phyloP scores from a whole-genome alignment of 2,888 invertebrate species.

The Synanthedon tipuliformis region DNA sequence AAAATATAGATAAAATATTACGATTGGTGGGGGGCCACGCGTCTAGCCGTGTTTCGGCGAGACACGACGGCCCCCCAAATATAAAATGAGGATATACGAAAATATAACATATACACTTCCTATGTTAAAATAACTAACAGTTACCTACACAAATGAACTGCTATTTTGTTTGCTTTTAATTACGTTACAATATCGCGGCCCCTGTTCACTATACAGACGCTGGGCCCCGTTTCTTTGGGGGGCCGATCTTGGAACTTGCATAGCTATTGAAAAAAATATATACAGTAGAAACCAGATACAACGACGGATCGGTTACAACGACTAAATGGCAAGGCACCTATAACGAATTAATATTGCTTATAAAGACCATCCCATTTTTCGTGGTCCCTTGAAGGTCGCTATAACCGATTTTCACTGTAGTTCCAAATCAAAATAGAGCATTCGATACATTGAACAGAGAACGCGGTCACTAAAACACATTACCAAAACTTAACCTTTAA shows the following conservation, averaged over 20 bases:
- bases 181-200: conserved; percentile 41
- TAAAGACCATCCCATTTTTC: too few species aligned
- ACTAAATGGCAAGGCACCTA: too few species aligned
- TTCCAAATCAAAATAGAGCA: background rate
- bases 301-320: too few species aligned
- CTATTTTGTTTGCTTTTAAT: conserved; percentile 41
- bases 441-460: conserved; percentile 8
- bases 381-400: too few species aligned
- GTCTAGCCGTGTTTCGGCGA: background rate
- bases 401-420: too few species aligned
- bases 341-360: too few species aligned
- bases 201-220: conserved; percentile 12
- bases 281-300: too few species aligned
- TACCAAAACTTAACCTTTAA: too few species aligned
- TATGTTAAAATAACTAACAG: conserved; percentile 65
- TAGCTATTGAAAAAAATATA: background rate
- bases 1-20: conserved; percentile 30
- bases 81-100: conserved; percentile 52
- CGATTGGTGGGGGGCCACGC: conserved; percentile 9
- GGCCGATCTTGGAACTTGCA: background rate
- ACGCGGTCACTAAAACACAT: conserved; percentile 4
- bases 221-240: background rate
- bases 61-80: conserved; percentile 13
- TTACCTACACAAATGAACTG: conserved; percentile 30
- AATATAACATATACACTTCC: conserved; percentile 65